Base-by-base conservation (phyloP, 2,888 invertebrate species). In the Orchestes rusci region DNA sequence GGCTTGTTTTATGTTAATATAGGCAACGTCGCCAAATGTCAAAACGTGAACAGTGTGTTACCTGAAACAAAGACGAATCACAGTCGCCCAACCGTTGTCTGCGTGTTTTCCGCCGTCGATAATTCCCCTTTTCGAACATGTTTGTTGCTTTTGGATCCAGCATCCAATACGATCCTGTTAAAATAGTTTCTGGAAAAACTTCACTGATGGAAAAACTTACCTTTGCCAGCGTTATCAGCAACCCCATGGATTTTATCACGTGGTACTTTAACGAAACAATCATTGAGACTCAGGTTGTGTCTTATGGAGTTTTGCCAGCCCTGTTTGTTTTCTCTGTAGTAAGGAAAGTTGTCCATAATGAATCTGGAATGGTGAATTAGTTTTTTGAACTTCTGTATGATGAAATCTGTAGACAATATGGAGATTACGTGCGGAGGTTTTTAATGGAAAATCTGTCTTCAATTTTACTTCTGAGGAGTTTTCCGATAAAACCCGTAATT, bases 51-150 rank as follows among this genome's bases (percentile, higher is more conserved):
- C 5, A 34, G 16, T 16, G 4, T n/a, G 49, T 50, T 40, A 61
- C 61, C 56, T 61, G 61, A 40, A 54, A 58, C 29, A 59, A 34
- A 36, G 38, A 44, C 13, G 37, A 18, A 20, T 55, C 53, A 36
- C 61, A 60, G 39, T 68, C 67, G 1, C 60, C 59, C 15, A 66
- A 55, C 28, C 76, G 65, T 53, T 76, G 78, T 10, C 75, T 66
- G 39, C 81, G 71, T 33, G 81, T 77, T 54, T 82, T 73, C 43
- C 89, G 69, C 35, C 89, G 70, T 40, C 89, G 70, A 65, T 86
- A 89, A 62, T 86, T 87, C n/a, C 89, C 89, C 59, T 87, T 84
- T 61, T 89, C 89, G 64, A 89, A 89, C 89, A 89, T 89, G 63
- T 85, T 85, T 54, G 79, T 75, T 31, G 84, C 83, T 41, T 84